These are phyloP conservation scores for Brachypteracias leptosomus DNA, from an alignment of 2,113 vertebrate genomes.

Conservation along the genomic window DNA sequence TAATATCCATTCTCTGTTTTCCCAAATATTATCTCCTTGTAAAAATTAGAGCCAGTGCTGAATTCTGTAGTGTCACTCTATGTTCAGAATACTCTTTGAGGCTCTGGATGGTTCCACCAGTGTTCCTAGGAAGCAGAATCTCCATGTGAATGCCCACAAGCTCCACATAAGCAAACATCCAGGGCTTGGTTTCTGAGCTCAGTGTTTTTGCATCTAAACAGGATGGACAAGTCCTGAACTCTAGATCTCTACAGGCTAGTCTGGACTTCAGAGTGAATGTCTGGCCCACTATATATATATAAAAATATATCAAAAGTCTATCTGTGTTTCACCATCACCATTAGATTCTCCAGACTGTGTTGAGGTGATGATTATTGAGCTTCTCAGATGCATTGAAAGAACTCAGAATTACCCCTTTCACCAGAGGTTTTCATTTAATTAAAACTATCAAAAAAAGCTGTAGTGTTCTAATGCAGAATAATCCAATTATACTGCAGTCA, in stretches of 20 bases:
- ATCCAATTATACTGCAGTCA: neutral
- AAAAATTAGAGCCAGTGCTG: neutral
- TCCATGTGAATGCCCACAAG: neutral
- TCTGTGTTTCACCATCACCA: neutral
- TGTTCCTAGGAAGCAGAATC: neutral
- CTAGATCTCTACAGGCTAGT: neutral
- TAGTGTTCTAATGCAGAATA: conserved; percentile 33
- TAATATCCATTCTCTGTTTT: neutral
- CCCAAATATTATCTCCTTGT: neutral
- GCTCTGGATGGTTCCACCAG: neutral
- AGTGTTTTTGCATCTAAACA: neutral
- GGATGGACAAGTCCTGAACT: neutral
- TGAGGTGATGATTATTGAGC: conserved; percentile 30
- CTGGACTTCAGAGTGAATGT: neutral
- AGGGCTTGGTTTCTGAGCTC: neutral
- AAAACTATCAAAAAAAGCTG: neutral
- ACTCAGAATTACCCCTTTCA: conserved; percentile 21
- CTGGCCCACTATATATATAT: neutral
- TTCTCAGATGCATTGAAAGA: neutral
- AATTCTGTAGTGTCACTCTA: neutral
- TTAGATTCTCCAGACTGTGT: neutral
- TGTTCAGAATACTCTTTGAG: neutral
- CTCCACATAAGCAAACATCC: neutral
- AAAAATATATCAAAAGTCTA: neutral
- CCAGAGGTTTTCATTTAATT: conserved; percentile 41